Percentiles rank a stretch among this genome's conserved stretches.
Conservation (phyloP, 2,113 vertebrate species). For the Chrysochloris asiatica region DNA sequence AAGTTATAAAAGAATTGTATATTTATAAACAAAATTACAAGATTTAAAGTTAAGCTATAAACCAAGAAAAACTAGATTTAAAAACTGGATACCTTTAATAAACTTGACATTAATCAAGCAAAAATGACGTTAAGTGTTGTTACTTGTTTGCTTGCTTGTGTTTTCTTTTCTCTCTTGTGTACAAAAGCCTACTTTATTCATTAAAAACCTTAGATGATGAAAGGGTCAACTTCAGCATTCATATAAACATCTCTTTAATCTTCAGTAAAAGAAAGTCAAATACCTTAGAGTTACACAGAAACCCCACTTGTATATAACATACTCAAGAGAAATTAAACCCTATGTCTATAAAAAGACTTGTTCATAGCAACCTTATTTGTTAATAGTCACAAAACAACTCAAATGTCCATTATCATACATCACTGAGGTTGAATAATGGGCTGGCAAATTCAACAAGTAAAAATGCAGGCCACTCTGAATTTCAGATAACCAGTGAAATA, state of each 20-base stretch:
- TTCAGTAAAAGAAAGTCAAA: slow-evolving; percentile 36
- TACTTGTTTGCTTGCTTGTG: not conserved
- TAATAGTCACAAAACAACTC: not conserved
- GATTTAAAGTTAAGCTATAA: slow-evolving; percentile 47
- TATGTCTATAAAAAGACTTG: not conserved
- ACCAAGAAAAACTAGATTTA: slow-evolving; percentile 43
- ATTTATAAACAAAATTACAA: not conserved
- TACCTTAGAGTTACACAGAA: not conserved
- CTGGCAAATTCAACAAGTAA: not conserved
- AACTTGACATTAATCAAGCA: slow-evolving; percentile 21
- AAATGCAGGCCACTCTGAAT: not conserved
- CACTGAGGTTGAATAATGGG: no score
- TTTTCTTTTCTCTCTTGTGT: no score
- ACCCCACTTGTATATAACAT: not conserved
- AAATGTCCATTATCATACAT: no score
- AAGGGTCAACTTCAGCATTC: not conserved
- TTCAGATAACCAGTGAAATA: not conserved
- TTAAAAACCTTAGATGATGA: slow-evolving; percentile 3
- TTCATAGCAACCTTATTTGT: slow-evolving; percentile 6
- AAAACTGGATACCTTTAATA: slow-evolving; percentile 33
- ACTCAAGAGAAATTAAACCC: slow-evolving; percentile 24
- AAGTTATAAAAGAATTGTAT: slow-evolving; percentile 8
- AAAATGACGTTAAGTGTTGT: not conserved
- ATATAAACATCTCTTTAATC: not conserved
- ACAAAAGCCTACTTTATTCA: not conserved